Conservation (phyloP, 2,797 vertebrate genomes). For the Pelochelys cantorii region DNA sequence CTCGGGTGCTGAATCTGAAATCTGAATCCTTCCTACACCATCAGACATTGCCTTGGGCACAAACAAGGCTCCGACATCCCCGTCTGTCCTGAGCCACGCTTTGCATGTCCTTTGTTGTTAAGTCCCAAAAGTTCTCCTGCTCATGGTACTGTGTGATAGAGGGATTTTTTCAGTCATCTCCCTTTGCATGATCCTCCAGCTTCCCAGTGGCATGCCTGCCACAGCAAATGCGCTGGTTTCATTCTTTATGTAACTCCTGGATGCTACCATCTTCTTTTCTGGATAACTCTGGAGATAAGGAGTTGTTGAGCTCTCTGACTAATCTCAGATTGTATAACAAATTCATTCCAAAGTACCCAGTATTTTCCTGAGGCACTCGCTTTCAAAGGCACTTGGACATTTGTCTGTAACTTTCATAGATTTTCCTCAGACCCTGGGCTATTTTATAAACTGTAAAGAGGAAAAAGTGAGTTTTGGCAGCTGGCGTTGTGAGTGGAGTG, state of each 20-base stretch:
- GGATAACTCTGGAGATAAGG: neutral
- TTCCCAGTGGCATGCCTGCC: neutral
- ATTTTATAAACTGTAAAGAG: conserved; percentile 33
- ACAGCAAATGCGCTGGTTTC: neutral
- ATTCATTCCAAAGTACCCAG: neutral
- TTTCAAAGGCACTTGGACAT: neutral
- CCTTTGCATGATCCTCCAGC: conserved; percentile 8
- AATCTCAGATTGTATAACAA: neutral
- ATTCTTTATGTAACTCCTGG: neutral
- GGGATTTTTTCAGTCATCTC: neutral
- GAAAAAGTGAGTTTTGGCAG: accelerated
- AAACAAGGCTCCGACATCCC: conserved; percentile 17
- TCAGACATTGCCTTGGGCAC: conserved; percentile 27
- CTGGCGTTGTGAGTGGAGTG: neutral
- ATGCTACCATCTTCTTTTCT: neutral
- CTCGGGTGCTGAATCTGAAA: conserved; percentile 49
- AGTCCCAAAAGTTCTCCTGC: neutral
- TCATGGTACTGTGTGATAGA: neutral
- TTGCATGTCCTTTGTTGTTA: neutral
- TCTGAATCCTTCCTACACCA: conserved; percentile 21
- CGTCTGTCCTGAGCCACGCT: conserved; percentile 24
- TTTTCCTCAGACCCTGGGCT: neutral
- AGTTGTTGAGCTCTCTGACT: accelerated
- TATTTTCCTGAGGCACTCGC: neutral
- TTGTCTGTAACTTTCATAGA: neutral